Base-by-base conservation (phyloP, 2,113 vertebrate species). In the Ancistrus triradiatus region DNA sequence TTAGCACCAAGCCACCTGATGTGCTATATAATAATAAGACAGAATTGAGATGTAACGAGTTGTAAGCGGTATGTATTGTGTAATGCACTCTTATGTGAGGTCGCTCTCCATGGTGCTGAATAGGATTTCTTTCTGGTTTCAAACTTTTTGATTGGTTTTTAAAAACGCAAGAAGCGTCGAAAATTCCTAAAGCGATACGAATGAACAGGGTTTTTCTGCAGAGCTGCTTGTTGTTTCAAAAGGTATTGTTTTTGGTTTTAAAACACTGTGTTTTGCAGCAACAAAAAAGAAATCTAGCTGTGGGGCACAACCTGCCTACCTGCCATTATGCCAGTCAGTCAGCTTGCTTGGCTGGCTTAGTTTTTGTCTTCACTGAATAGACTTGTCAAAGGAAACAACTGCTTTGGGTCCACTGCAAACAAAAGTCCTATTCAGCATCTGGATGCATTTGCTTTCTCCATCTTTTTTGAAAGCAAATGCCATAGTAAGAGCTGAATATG, bases 331-430 rank as follows among this genome's bases (percentile, higher is more conserved):
- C 81, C 80, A 81, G 75, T 75, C 74, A 76, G 79, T 75, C 47
- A 64, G 59, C 67, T 31, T 66, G 31, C 77, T 68, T 73, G 70
- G 76, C 80, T 69, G 66, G 74, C 72, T 64, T 27, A 80, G 72
- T 80, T 80, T 83, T 37, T 79, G 79, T 80, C 80, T 72, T 52
- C 38, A 40, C 38, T 51, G 70, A 85, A 85, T 80, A 83, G 81
- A 83, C 77, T 82, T 78, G 79, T 77, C 74, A 65, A 84, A 74
- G 79, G 77, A 78, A 82, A n/a, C n/a, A 74, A 87, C 86, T 85
- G 80, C 82, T 84, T 87, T 65, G 80, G 79, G 72, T 59, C 72
- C 74, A 73, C 76, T 69, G 76, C 75, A 80, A 83, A 79, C 75
- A 73, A 83, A 77, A 79, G 74, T 77, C 73, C 74, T 15, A 17